Evolutionary conservation across 2,797 vertebrate genomes (phyloP).

Genomic region (Microtus obscurus): DNA sequence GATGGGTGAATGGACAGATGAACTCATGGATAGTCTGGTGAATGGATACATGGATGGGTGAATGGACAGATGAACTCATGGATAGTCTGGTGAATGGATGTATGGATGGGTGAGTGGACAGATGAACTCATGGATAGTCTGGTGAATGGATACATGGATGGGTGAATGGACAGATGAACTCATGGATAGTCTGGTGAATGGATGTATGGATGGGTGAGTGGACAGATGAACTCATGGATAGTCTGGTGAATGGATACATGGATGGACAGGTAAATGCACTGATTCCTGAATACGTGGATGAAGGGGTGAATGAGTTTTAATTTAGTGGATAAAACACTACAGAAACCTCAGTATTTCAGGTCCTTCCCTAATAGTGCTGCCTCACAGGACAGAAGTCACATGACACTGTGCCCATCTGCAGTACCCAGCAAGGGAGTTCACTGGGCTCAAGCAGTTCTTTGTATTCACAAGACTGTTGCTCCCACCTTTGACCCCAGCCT

Average conservation of each 20-base stretch:
- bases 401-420: neutral
- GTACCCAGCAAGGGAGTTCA: neutral
- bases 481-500: neutral
- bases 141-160: no score
- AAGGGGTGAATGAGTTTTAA: neutral
- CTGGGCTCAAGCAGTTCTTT: neutral
- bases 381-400: neutral
- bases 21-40: no score
- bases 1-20: no score
- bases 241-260: neutral
- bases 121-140: no score
- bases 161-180: no score
- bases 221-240: no score
- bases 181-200: neutral
- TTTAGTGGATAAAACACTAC: neutral
- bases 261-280: neutral
- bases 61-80: no score
- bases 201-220: neutral
- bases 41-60: no score
- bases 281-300: neutral
- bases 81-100: no score
- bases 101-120: no score
- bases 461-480: neutral
- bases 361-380: conserved; percentile 8
- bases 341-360: conserved; percentile 38